Evolutionary conservation across 1,140 invertebrate species (phyloP).

Genomic region (Neuroterus valhalla): DNA sequence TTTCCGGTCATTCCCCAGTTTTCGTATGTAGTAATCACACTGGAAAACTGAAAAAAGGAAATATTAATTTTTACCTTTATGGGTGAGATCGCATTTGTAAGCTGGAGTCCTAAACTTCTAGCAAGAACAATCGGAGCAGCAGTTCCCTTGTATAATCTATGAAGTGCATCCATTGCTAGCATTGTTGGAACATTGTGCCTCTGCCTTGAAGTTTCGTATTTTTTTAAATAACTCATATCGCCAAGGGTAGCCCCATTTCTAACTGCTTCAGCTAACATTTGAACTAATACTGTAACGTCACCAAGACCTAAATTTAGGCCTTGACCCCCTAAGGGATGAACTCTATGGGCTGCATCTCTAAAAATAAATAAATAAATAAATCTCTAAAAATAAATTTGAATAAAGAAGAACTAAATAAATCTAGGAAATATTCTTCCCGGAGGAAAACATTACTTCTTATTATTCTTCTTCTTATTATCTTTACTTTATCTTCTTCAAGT

Average conservation of each 20-base stretch:
- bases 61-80: conserved; percentile 81
- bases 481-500: not conserved
- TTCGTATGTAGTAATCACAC: too few relatives aligned
- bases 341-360: conserved; percentile 95
- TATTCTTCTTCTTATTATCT: too few relatives aligned
- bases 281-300: conserved; percentile 86
- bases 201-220: conserved; percentile 91
- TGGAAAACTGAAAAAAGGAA: not conserved
- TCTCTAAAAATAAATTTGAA: conserved; percentile 18
- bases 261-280: conserved; percentile 77
- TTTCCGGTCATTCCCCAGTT: too few relatives aligned
- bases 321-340: conserved; percentile 98
- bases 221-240: conserved; percentile 80
- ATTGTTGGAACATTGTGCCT: conserved; percentile 92
- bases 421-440: not conserved
- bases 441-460: too few relatives aligned
- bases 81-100: conserved; percentile 86
- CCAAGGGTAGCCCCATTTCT: conserved; percentile 82
- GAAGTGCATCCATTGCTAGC: conserved; percentile 89
- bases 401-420: not conserved
- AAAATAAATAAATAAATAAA: conserved; percentile 48
- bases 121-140: conserved; percentile 87
- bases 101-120: conserved; percentile 89
- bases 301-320: conserved; percentile 98
- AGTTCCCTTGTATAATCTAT: conserved; percentile 88